phyloP scores from a whole-genome alignment of 2,888 invertebrate species.

The Drosophila melanosoma region DNA sequence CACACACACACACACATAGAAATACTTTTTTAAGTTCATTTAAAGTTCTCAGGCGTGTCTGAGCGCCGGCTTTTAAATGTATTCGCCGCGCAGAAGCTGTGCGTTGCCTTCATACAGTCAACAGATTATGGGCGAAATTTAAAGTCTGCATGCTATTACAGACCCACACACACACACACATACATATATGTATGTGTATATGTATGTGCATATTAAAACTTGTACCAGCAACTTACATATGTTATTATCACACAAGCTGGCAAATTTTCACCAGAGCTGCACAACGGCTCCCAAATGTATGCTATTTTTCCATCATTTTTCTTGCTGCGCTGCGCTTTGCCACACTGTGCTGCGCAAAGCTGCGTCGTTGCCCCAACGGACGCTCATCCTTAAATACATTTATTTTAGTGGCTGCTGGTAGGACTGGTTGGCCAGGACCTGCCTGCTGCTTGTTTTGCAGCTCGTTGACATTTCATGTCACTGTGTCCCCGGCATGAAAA shows the following conservation, averaged over 20 bases:
- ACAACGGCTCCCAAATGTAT: slow-evolving; percentile 76
- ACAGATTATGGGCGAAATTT: slow-evolving; percentile 73
- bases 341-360: slow-evolving; percentile 22
- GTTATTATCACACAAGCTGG: slow-evolving; percentile 80
- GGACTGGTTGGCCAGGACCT: slow-evolving; percentile 30
- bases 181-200: neutral
- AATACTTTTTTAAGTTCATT: slow-evolving; percentile 64
- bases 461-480: slow-evolving; percentile 81
- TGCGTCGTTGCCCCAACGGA: slow-evolving; percentile 62
- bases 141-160: slow-evolving; percentile 55
- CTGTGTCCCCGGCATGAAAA: slow-evolving; percentile 79
- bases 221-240: slow-evolving; percentile 74
- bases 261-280: slow-evolving; percentile 74
- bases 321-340: slow-evolving; percentile 45
- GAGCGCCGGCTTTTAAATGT: slow-evolving; percentile 58
- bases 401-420: slow-evolving; percentile 46
- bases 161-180: neutral
- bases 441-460: slow-evolving; percentile 73
- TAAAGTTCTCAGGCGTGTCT: slow-evolving; percentile 68
- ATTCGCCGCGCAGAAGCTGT: slow-evolving; percentile 11
- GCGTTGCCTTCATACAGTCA: slow-evolving; percentile 16
- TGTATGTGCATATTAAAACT: slow-evolving; percentile 2
- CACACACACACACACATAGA: neutral
- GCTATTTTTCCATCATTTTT: slow-evolving; percentile 72
- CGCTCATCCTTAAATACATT: slow-evolving; percentile 67